Base-by-base conservation (phyloP, 2,888 invertebrate species). In the Lycia hirtaria region DNA sequence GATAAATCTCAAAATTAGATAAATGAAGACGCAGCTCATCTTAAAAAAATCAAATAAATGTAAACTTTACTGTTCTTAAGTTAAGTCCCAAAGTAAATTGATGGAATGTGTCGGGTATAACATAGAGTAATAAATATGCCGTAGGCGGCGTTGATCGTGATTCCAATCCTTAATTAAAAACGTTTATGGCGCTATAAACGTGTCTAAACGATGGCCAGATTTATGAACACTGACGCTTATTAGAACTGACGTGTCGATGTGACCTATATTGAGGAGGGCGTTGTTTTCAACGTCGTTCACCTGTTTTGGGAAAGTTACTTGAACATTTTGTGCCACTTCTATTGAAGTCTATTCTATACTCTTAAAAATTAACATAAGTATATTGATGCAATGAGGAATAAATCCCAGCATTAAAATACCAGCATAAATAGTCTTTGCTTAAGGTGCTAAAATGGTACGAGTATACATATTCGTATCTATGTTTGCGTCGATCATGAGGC, bases 111-210 rank as follows among this genome's bases (percentile, higher is more conserved):
- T 53, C 44, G 43, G 30, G 20, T 49, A 35, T 51, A 47, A 54
- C 60, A 64, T 63, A 62, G 71, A 67, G 66, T 64, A 51, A 65
- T 67, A 68, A 70, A 75, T 72, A 65, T 59, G 67, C 73, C 72
- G 76, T 77, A 74, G 70, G 73, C 75, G 74, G 69, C 68, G 81
- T 81, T 84, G 82, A 83, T 85, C 78, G 77, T 78, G 80, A 85
- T 87, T 83, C 77, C 77, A 78, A 74, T 81, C 82, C 83, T 89
- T 89, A 89, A 91, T 91, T 92, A 91, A 91, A 91, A 90, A 80
- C 78, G 78, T 77, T 90, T 91, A 90, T 78, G 78, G 75, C 69
- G 76, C 68, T 78, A 81, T 91, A 90, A 91, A 91, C 69, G 79
- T 85, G 83, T 88, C 86, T 79, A 78, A 85, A 80, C 79, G 73